phyloP scores from a whole-genome alignment of 2,113 vertebrate genomes.

The Salvelinus namaycush region DNA sequence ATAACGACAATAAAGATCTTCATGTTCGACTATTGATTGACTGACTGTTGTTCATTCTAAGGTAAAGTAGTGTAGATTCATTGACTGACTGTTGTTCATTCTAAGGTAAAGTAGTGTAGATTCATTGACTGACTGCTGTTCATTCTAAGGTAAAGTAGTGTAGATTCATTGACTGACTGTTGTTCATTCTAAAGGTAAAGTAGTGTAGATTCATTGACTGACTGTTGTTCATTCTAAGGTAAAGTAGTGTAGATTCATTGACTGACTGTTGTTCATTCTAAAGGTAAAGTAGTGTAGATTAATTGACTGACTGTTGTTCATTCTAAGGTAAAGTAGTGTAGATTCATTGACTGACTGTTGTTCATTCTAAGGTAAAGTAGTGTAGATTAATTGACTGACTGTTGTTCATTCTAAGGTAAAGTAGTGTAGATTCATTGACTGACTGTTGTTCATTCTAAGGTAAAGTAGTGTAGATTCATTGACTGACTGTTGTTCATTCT shows the following conservation, averaged over 20 bases:
- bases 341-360: neutral
- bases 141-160: constrained; percentile 9
- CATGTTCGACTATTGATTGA: constrained; percentile 14
- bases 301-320: constrained; percentile 4
- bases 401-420: too few species aligned
- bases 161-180: neutral
- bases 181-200: constrained; percentile 14
- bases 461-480: too few species aligned
- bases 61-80: too few species aligned
- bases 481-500: constrained; percentile 1
- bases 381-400: too few species aligned
- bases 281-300: constrained; percentile 9
- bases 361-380: too few species aligned
- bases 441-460: too few species aligned
- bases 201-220: constrained; percentile 3
- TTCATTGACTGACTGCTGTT: neutral
- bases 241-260: constrained; percentile 6
- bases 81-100: too few species aligned
- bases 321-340: constrained; percentile 10
- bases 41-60: too few species aligned
- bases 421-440: too few species aligned
- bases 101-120: too few species aligned
- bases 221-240: constrained; percentile 10
- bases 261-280: constrained; percentile 2
- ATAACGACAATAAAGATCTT: constrained; percentile 37